A percentile compares a stretch with the other conserved stretches of the same genome.
Evolutionary conservation across 2,797 vertebrate genomes (phyloP).

Genomic region (Syngnathus acus): DNA sequence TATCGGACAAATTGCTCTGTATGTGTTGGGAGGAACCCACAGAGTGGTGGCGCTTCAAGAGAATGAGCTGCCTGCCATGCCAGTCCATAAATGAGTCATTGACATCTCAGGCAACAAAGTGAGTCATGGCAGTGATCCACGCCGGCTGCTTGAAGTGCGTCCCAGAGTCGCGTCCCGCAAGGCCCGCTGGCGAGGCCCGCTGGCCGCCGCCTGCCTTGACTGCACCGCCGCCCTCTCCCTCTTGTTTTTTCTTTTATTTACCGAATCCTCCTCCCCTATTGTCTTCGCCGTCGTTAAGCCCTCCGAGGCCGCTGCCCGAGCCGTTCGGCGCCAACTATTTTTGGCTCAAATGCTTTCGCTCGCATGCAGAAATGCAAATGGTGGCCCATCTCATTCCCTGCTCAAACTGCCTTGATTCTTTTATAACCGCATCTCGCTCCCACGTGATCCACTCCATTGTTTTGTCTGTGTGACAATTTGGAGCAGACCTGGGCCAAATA

Average conservation of each 20-base stretch:
- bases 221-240: conserved; percentile 19
- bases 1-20: conserved; percentile 28
- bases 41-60: conserved; percentile 25
- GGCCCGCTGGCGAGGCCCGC: conserved; percentile 39
- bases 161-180: conserved; percentile 53
- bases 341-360: conserved; percentile 54
- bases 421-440: conserved; percentile 28
- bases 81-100: conserved; percentile 62
- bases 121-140: conserved; percentile 67
- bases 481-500: conserved; percentile 40
- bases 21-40: conserved; percentile 26
- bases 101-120: conserved; percentile 66
- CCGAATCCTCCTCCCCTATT: conserved; percentile 22
- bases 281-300: conserved; percentile 42
- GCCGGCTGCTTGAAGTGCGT: conserved; percentile 64
- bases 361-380: conserved; percentile 66
- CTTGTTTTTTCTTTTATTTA: conserved; percentile 28
- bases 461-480: conserved; percentile 42
- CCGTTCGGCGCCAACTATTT: conserved; percentile 61
- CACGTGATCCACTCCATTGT: conserved; percentile 31
- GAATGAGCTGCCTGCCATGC: conserved; percentile 46
- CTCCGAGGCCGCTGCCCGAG: conserved; percentile 51
- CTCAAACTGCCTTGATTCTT: conserved; percentile 60
- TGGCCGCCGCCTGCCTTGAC: conserved; percentile 40
- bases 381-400: conserved; percentile 58